These are phyloP conservation scores for Liopterus haemorrhoidalis DNA, from an alignment of 2,888 invertebrate genomes.

Conservation along the genomic window DNA sequence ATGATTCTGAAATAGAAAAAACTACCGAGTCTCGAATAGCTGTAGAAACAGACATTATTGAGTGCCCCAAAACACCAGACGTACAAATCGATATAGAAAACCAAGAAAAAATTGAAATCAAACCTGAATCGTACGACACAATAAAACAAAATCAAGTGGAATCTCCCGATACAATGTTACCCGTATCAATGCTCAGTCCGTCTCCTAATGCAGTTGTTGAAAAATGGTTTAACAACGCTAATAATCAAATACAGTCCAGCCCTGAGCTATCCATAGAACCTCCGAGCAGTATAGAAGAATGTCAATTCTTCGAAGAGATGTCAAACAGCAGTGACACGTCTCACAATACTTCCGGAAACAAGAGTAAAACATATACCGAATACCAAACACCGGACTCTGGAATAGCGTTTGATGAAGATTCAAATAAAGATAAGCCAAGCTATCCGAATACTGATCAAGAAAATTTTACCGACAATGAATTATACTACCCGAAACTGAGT, in stretches of 20 bases:
- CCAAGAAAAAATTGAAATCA: too few relatives aligned
- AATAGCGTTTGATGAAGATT: constrained; percentile 18
- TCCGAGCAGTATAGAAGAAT: constrained; percentile 13
- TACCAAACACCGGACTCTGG: constrained; percentile 20
- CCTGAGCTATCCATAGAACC: constrained; percentile 13
- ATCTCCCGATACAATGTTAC: too few relatives aligned
- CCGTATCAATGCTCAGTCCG: too few relatives aligned
- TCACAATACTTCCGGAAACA: not conserved
- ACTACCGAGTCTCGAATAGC: too few relatives aligned
- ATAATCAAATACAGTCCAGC: constrained; percentile 5
- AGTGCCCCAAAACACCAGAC: not conserved
- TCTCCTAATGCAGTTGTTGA: constrained; percentile 14
- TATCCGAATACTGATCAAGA: too few relatives aligned
- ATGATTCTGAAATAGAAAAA: too few relatives aligned
- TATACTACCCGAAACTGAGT: too few relatives aligned
- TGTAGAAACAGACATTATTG: too few relatives aligned
- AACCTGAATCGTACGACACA: too few relatives aligned
- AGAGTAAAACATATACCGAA: constrained; percentile 11
- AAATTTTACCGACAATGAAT: too few relatives aligned
- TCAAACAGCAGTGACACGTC: constrained; percentile 14
- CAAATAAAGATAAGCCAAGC: constrained; percentile 15
- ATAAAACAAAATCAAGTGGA: too few relatives aligned
- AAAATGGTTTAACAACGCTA: constrained; percentile 12
- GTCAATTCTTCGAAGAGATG: constrained; percentile 17
- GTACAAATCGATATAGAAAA: too few relatives aligned